phyloP scores from a whole-genome alignment of 2,888 invertebrate species.

The Ephialtes manifestator region DNA sequence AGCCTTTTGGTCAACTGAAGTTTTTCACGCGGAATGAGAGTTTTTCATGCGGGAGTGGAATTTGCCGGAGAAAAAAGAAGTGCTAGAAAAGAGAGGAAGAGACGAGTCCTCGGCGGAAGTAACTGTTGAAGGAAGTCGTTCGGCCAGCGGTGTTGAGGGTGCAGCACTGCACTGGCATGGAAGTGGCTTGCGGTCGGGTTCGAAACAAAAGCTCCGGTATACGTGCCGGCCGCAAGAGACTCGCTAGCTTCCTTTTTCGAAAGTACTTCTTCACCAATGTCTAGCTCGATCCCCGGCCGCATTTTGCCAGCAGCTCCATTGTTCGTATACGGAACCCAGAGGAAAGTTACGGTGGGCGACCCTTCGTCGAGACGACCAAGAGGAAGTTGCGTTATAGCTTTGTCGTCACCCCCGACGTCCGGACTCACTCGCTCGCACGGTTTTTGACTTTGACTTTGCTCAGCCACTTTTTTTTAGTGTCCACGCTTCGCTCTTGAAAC shows the following conservation, averaged over 20 bases:
- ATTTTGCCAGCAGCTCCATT: constrained; percentile 70
- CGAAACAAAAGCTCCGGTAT: constrained; percentile 62
- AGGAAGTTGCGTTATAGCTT: constrained; percentile 67
- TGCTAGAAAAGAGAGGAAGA: constrained; percentile 54
- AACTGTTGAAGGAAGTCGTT: constrained; percentile 58
- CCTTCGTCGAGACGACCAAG: constrained; percentile 43
- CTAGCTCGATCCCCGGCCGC: constrained; percentile 59
- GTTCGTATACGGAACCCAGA: constrained; percentile 72
- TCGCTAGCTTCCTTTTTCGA: constrained; percentile 59
- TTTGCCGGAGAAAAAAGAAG: constrained; percentile 62
- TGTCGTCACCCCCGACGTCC: constrained; percentile 66
- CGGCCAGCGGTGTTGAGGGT: constrained; percentile 51
- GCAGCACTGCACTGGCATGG: constrained; percentile 57
- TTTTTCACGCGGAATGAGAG: constrained; percentile 30
- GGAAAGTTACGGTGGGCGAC: constrained; percentile 57
- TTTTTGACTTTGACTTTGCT: constrained; percentile 67
- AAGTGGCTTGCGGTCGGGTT: constrained; percentile 67
- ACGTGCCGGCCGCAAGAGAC: constrained; percentile 59
- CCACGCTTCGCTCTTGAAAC: constrained; percentile 55
- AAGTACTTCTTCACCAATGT: constrained; percentile 64
- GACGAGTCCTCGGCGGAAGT: constrained; percentile 47
- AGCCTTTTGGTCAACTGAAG: constrained; percentile 59
- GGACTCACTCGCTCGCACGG: constrained; percentile 54
- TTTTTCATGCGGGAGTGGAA: constrained; percentile 55
- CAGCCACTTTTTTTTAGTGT: constrained; percentile 63